phyloP scores from a whole-genome alignment of 2,113 vertebrate genomes.

The Mus musculus region DNA sequence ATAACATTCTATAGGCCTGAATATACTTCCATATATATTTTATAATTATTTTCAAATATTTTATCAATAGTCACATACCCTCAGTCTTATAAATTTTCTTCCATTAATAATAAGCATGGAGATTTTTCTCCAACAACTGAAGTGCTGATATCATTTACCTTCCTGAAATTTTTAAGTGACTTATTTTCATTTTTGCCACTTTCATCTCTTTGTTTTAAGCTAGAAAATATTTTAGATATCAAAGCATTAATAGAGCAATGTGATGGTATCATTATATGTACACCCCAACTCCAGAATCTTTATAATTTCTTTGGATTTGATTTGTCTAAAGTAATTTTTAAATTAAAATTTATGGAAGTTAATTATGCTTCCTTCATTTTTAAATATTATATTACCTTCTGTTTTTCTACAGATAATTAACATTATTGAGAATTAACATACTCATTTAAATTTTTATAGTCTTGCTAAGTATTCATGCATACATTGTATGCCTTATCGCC shows the following conservation, averaged over 20 bases:
- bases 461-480: slow-evolving; percentile 17
- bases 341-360: background rate
- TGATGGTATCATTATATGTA: background rate
- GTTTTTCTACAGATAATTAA: background rate
- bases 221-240: background rate
- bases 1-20: too few species aligned
- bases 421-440: background rate
- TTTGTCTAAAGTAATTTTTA: background rate
- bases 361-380: background rate
- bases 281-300: background rate
- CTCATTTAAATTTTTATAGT: background rate
- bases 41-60: background rate
- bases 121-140: background rate
- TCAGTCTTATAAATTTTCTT: background rate
- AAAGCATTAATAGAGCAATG: background rate
- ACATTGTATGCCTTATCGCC: background rate
- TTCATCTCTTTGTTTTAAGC: background rate
- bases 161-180: background rate
- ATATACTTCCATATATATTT: background rate
- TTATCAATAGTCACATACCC: too few species aligned
- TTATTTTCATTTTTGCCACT: background rate
- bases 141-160: background rate
- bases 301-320: background rate
- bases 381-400: background rate
- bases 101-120: background rate